Evolutionary conservation across 2,888 invertebrate genomes (phyloP), one percentile per base, ranked within the genome.

Genomic region (Stictocephala bisonia): DNA sequence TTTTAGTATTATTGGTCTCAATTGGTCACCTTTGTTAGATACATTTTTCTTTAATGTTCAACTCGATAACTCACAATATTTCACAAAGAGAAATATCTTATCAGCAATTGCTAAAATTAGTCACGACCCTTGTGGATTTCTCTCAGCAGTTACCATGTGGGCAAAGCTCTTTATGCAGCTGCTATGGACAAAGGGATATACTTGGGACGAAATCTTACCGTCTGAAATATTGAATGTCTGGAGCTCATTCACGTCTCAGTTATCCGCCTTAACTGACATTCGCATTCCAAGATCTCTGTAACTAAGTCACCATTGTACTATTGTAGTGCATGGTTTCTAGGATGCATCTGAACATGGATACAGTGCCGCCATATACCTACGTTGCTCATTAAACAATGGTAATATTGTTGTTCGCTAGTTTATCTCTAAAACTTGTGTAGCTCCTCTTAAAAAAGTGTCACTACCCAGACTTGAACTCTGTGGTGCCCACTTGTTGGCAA

Each of bases 361-460:
- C n/a, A 3, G n/a, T n/a, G 22, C 41, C 7, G 40, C 26, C 15
- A 31, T 66, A n/a, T 66, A 66, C 41, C 24, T 66, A 20, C 20
- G 35, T n/a, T 20, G 18, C 18, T 15, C n/a, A 15, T 4, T n/a
- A 15, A 35, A 60, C 26, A n/a, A 60, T 29, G 11, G 20, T 20
- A 13, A 3, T 15, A n/a, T 13, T 20, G 11, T 35, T 15, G 15
- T 20, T 31, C 13, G 31, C 35, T n/a, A 31, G 9, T 7, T 60
- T 1, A 20, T 20, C 11, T 29, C 60, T n/a, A 60, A 60, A 31
- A 15, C 27, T 24, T 9, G 20, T 20, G 66, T 41, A 6, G 66
- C 40, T 15, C 66, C 66, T 22, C n/a, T 44, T 13, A 66, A 66
- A 20, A 66, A 9, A 41, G n/a, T 66, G 22, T 9, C 41, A 13